These are phyloP conservation scores for Trichonephila clavata DNA, from an alignment of 1,140 invertebrate genomes.

Conservation along the genomic window DNA sequence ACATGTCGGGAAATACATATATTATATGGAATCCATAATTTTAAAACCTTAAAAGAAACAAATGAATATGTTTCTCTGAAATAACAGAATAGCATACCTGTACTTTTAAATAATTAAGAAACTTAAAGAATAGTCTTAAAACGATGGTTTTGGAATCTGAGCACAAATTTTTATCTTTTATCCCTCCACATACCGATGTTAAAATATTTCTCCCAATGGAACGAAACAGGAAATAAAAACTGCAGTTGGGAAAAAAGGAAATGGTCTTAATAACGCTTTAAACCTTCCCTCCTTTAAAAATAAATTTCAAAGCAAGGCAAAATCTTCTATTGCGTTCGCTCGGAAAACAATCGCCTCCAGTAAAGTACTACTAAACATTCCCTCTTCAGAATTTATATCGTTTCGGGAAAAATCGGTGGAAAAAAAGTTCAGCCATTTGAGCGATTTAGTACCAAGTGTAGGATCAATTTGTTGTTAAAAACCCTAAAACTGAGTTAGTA, in stretches of 20 bases:
- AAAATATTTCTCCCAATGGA: not conserved
- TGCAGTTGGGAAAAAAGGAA: not conserved
- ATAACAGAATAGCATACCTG: too few species aligned
- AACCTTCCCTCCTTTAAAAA: conserved; percentile 9
- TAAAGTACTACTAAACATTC: conserved; percentile 58
- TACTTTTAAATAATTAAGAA: too few species aligned
- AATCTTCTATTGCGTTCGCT: conserved; percentile 23
- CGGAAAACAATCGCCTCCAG: conserved; percentile 49
- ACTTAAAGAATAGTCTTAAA: not conserved
- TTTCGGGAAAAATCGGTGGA: conserved; percentile 18
- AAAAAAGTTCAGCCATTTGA: conserved; percentile 51
- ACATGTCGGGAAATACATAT: too few species aligned
- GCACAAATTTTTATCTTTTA: not conserved
- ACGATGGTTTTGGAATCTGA: not conserved
- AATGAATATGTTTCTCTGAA: too few species aligned
- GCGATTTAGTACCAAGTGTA: conserved; percentile 55
- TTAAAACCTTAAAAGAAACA: too few species aligned
- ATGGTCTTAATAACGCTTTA: conserved; percentile 39
- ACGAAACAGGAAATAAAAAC: conserved; percentile 23
- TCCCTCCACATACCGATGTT: not conserved
- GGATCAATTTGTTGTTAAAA: conserved; percentile 73
- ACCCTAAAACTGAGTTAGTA: conserved; percentile 63
- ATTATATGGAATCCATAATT: too few species aligned
- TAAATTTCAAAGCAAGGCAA: conserved; percentile 36
- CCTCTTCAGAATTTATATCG: conserved; percentile 56